Evolutionary conservation across 2,797 vertebrate species (phyloP), one percentile per base, ranked within the genome.

Genomic region (Siniperca scherzeri): DNA sequence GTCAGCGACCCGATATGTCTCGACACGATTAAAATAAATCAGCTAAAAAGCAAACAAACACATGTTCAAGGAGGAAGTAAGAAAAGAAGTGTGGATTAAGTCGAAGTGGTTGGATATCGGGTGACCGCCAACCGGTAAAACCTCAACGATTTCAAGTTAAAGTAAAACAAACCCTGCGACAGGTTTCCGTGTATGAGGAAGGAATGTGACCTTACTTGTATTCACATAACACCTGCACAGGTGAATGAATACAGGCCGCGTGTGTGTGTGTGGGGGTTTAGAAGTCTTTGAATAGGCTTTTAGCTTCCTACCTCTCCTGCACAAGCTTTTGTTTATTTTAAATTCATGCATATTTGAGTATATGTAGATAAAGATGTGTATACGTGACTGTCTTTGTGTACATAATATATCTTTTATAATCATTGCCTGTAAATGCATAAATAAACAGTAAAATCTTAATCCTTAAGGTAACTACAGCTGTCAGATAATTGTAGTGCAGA

Each of bases 121-220:
- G 10, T 12, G n/a, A 27, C 14, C 14, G n/a, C 17, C 21, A 36
- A 12, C 4, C 19, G 5, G 21, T 33, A 0, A 78, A 44, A 13
- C 11, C 5, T 56, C 14, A 40, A 48, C 22, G 42, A 44, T 57
- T 70, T 53, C 62, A 16, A 6, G 22, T 11, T 0, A 22, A 11
- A 27, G n/a, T 7, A n/a, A 3, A 36, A 21, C 25, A 65, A n/a
- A 8, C 1, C 8, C 21, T 0, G 44, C 0, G 7, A 21, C 57
- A 25, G 12, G 73, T 71, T 91, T 89, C 86, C 80, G 72, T 38
- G 74, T 59, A 36, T 0, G 8, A 81, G 64, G 77, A 79, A 90
- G 80, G 88, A 92, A 94, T 94, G 90, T 84, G 67, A 84, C 33
- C 80, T 78, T 72, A 81, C 93, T 4, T 16, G 94, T 92, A 78